A percentile compares a stretch with the other conserved stretches of the same genome.
Conservation (phyloP, 2,113 vertebrate species). For the Herpailurus yagouaroundi region DNA sequence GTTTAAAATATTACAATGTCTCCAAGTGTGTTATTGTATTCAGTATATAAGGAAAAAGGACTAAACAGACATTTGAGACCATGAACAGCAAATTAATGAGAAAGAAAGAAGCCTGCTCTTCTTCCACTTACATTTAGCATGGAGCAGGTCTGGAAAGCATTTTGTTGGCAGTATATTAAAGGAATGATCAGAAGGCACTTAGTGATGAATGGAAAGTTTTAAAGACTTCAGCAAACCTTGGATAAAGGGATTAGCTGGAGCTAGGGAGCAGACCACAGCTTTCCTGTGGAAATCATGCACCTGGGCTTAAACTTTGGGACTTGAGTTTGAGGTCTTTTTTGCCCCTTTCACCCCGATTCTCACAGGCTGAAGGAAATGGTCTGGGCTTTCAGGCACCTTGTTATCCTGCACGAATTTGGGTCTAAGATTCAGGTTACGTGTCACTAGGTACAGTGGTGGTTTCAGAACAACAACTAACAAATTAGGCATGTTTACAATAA, state of each 20-base stretch:
- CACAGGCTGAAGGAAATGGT: neutral
- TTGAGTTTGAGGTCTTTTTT: neutral
- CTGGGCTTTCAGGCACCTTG: neutral
- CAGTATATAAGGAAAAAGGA: neutral
- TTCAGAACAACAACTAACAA: neutral
- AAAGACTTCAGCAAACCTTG: slow-evolving; percentile 51
- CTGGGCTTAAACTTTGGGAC: slow-evolving; percentile 5
- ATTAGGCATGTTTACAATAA: neutral
- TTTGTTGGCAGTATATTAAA: slow-evolving; percentile 39
- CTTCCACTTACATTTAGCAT: neutral
- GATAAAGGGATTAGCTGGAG: slow-evolving; percentile 25
- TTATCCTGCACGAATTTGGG: neutral
- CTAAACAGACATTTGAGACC: neutral
- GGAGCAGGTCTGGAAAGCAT: slow-evolving; percentile 8
- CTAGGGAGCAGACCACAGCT: neutral
- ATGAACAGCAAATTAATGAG: neutral
- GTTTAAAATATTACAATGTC: neutral
- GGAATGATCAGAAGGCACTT: neutral
- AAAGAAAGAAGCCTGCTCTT: neutral
- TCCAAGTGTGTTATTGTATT: neutral
- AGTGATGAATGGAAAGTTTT: slow-evolving; percentile 14
- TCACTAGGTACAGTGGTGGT: neutral
- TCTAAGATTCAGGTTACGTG: neutral
- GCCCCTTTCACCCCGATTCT: neutral
- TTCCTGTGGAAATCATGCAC: slow-evolving; percentile 27